phyloP scores from a whole-genome alignment of 2,113 vertebrate genomes.

The Erinaceus europaeus region DNA sequence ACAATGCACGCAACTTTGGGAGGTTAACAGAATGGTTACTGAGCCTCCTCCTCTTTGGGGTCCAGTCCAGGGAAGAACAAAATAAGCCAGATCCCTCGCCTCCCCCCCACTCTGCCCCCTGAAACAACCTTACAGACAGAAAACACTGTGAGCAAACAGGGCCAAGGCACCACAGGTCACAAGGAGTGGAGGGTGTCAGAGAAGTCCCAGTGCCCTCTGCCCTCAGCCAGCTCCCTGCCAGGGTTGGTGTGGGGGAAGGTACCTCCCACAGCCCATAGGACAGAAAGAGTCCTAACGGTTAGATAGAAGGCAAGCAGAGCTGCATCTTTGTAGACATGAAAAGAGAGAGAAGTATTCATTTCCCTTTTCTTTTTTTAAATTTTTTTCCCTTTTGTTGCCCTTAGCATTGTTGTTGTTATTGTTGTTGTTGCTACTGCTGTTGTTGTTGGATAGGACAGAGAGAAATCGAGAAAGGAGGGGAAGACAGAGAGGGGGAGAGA shows the following conservation, averaged over 20 bases:
- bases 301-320: neutral
- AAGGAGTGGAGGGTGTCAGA: neutral
- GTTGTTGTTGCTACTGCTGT: too few species aligned
- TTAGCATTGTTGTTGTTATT: too few species aligned
- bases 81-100: too few species aligned
- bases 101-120: slow-evolving; percentile 28
- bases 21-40: neutral
- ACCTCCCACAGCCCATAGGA: neutral
- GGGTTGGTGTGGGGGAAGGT: neutral
- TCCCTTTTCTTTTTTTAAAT: neutral
- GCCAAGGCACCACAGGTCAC: too few species aligned
- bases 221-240: neutral
- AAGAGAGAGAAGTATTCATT: neutral
- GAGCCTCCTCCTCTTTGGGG: neutral
- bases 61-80: neutral
- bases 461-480: too few species aligned
- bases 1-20: neutral
- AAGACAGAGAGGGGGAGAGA: too few species aligned
- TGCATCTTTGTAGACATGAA: neutral
- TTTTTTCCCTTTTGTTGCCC: too few species aligned
- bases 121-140: neutral
- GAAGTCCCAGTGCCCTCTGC: neutral
- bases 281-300: neutral
- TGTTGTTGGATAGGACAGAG: too few species aligned
- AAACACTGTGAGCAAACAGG: neutral